These are phyloP conservation scores for Eudasyphora cyanicolor DNA, from an alignment of 2,888 invertebrate species.

Conservation along the genomic window DNA sequence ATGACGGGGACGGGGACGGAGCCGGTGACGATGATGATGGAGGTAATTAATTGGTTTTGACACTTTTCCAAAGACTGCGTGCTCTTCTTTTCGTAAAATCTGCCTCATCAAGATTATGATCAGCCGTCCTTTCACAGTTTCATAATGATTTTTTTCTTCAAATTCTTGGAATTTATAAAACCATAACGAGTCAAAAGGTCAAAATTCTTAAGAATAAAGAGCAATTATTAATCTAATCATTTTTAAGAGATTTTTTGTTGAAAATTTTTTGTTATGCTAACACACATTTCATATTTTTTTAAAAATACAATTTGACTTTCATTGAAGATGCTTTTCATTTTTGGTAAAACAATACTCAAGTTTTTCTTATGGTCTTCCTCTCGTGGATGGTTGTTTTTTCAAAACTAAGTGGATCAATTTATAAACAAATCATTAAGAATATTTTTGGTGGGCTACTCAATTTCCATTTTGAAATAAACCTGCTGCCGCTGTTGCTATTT, in stretches of 20 bases:
- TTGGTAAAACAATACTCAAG: not conserved
- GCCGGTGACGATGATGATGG: constrained; percentile 30
- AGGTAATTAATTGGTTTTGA: constrained; percentile 62
- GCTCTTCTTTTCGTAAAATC: not conserved
- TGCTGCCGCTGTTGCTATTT: constrained; percentile 17
- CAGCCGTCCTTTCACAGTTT: not conserved
- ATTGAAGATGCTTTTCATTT: not conserved
- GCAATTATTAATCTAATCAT: constrained; percentile 5
- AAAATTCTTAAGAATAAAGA: not conserved
- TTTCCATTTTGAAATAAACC: constrained; percentile 25
- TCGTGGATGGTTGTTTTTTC: not conserved
- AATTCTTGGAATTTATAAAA: constrained; percentile 34
- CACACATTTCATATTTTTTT: too few species aligned
- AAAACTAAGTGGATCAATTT: constrained; percentile 29
- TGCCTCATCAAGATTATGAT: not conserved
- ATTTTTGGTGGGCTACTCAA: not conserved
- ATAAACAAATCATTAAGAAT: constrained; percentile 45
- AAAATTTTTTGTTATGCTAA: constrained; percentile 27
- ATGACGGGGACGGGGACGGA: not conserved
- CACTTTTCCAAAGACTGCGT: constrained; percentile 44
- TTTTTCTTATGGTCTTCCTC: not conserved
- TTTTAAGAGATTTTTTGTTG: constrained; percentile 23
- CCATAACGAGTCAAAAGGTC: not conserved
- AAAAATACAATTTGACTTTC: too few species aligned
- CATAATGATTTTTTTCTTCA: not conserved